Conservation (phyloP, 1,140 invertebrate species). For the Pogonognathellus flavescens region DNA sequence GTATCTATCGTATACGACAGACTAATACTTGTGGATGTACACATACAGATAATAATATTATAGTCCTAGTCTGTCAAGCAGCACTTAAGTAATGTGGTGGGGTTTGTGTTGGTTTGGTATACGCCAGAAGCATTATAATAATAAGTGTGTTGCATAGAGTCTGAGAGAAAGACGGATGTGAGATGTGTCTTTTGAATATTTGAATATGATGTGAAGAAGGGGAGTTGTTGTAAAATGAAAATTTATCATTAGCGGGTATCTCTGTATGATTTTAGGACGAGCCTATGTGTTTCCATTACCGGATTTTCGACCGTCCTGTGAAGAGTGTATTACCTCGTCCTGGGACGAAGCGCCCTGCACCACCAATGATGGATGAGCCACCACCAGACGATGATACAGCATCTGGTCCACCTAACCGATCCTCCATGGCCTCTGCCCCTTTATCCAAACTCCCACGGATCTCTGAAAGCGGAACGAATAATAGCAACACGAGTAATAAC, state of each 20-base stretch:
- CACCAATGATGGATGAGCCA: slow-evolving; percentile 66
- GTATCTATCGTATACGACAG: not conserved
- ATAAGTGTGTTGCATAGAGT: not conserved
- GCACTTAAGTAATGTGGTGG: slow-evolving; percentile 20
- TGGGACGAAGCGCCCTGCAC: slow-evolving; percentile 61
- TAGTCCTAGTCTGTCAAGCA: not conserved
- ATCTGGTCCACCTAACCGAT: slow-evolving; percentile 51
- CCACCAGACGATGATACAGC: slow-evolving; percentile 62
- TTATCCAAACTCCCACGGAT: slow-evolving; percentile 59
- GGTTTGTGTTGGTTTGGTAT: not conserved
- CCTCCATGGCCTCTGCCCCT: slow-evolving; percentile 54
- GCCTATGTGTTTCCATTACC: slow-evolving; percentile 72
- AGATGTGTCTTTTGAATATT: slow-evolving; percentile 13
- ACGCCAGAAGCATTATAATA: no score
- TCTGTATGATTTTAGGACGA: slow-evolving; percentile 68
- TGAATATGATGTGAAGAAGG: slow-evolving; percentile 52
- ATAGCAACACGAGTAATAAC: slow-evolving; percentile 36
- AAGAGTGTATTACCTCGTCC: slow-evolving; percentile 58
- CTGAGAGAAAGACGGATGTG: not conserved
- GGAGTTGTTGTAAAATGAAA: slow-evolving; percentile 13
- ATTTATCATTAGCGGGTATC: not conserved
- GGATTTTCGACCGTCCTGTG: slow-evolving; percentile 69
- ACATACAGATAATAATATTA: no score
- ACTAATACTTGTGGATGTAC: no score
- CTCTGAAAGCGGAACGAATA: slow-evolving; percentile 19